These are phyloP conservation scores for Matsumurasca onukii DNA, from an alignment of 1,140 invertebrate genomes.

Conservation along the genomic window DNA sequence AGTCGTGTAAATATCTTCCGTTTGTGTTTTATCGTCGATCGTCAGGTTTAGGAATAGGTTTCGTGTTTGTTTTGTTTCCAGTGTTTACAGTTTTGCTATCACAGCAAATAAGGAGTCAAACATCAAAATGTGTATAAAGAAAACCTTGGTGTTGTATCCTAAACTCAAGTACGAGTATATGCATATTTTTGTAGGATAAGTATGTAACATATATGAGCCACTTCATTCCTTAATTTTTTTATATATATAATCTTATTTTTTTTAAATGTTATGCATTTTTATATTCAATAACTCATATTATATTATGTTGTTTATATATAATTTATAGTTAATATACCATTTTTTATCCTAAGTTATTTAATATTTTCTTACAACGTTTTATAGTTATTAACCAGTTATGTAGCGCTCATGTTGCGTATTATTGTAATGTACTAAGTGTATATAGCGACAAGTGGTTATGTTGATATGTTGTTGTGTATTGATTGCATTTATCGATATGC, in stretches of 20 bases:
- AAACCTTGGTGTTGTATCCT: background rate
- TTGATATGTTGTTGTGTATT: too few species aligned
- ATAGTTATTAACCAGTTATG: too few species aligned
- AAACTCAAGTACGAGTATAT: background rate
- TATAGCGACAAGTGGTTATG: background rate
- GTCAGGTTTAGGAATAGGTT: too few species aligned
- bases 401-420: too few species aligned
- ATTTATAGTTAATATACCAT: too few species aligned
- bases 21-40: too few species aligned
- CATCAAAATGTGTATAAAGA: conserved; percentile 22
- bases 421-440: background rate
- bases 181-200: background rate
- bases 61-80: too few species aligned
- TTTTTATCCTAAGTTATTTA: too few species aligned
- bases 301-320: background rate
- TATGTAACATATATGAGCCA: background rate
- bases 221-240: background rate
- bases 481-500: too few species aligned
- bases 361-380: too few species aligned
- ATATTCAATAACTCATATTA: background rate
- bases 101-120: conserved; percentile 18
- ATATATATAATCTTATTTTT: background rate
- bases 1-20: too few species aligned
- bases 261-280: background rate
- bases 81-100: too few species aligned